A percentile compares a stretch with the other conserved stretches of the same genome.
Conservation (phyloP, 2,888 invertebrate genomes). For the Notodonta dromedarius region DNA sequence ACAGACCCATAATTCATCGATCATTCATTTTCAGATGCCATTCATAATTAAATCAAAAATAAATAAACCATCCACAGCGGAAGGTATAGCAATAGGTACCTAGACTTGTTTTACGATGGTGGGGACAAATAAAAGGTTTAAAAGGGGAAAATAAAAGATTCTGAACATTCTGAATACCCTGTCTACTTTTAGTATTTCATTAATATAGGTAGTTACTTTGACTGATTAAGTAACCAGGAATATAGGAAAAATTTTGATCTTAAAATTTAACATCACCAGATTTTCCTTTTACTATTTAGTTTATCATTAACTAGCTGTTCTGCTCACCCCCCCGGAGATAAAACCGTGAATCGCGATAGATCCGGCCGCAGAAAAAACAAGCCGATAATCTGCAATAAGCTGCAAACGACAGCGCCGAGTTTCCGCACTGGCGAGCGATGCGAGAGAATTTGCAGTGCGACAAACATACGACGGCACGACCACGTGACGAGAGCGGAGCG, state of each 20-base stretch:
- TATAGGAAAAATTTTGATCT: too few species aligned
- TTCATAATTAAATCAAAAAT: neutral
- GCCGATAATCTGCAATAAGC: conserved; percentile 3
- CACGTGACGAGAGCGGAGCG: neutral
- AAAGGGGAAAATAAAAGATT: too few species aligned
- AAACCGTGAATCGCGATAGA: neutral
- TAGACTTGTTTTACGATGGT: neutral
- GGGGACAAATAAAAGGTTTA: neutral
- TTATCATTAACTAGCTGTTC: neutral
- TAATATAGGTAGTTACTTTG: too few species aligned
- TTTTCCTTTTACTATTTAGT: too few species aligned
- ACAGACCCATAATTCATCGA: neutral
- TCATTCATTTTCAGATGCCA: neutral
- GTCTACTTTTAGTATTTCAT: too few species aligned
- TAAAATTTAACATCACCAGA: too few species aligned
- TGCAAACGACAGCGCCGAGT: conserved; percentile 3
- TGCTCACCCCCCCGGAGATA: neutral
- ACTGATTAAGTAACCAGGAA: too few species aligned
- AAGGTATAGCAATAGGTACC: neutral
- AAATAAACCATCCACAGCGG: neutral
- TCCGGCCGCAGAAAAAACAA: neutral
- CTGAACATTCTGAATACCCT: too few species aligned
- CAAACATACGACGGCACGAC: neutral
- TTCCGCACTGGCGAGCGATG: conserved; percentile 2
- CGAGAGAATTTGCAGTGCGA: neutral